These are phyloP conservation scores for Diabrotica undecimpunctata DNA, from an alignment of 1,140 invertebrate species.

Conservation along the genomic window DNA sequence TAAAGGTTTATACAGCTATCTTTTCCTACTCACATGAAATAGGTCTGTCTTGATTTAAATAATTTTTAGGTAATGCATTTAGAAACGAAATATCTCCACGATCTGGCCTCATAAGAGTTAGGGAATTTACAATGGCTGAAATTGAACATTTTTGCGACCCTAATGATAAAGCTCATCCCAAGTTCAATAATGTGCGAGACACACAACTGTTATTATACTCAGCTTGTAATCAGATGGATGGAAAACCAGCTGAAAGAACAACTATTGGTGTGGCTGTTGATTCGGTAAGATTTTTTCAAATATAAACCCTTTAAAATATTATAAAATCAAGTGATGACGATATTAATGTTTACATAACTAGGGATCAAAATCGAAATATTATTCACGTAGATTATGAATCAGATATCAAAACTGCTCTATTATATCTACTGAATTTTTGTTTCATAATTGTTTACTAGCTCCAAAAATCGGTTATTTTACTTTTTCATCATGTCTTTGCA, in stretches of 20 bases:
- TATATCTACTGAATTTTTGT: too few relatives aligned
- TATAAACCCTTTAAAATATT: too few relatives aligned
- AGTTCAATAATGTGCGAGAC: conserved; percentile 78
- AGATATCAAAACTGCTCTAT: too few relatives aligned
- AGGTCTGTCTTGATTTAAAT: neutral
- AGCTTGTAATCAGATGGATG: conserved; percentile 95
- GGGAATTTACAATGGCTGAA: conserved; percentile 99
- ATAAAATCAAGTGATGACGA: too few relatives aligned
- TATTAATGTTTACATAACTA: too few relatives aligned
- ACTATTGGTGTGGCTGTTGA: conserved; percentile 77
- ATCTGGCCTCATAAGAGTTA: conserved; percentile 91
- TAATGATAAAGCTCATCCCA: conserved; percentile 80
- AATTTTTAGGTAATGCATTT: conserved; percentile 79
- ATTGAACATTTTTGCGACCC: conserved; percentile 99
- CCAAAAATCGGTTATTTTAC: too few relatives aligned
- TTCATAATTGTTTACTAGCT: too few relatives aligned
- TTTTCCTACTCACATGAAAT: too few relatives aligned
- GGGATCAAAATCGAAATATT: too few relatives aligned
- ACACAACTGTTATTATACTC: conserved; percentile 83
- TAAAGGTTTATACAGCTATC: too few relatives aligned
- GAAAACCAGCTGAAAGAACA: conserved; percentile 67
- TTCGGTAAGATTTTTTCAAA: conserved; percentile 26
- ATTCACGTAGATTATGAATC: too few relatives aligned
- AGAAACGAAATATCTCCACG: conserved; percentile 99
- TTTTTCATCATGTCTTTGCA: conserved; percentile 44